These are phyloP conservation scores for Macheiramphus alcinus DNA, from an alignment of 2,113 vertebrate species.

Conservation along the genomic window DNA sequence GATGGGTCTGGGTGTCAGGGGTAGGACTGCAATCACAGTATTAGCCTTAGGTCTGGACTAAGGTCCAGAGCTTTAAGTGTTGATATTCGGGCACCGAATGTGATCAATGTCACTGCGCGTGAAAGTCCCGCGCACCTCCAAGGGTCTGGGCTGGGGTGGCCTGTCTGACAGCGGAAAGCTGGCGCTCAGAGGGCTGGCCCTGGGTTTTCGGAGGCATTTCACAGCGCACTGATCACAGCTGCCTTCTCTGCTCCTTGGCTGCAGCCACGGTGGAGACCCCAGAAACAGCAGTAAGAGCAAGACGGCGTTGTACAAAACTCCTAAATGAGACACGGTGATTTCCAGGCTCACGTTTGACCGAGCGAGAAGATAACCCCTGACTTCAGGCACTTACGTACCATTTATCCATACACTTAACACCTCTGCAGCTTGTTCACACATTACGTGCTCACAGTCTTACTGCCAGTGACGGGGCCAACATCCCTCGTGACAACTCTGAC, in stretches of 20 bases:
- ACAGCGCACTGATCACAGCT: neutral
- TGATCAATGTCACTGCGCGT: neutral
- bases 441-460: neutral
- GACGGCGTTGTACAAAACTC: neutral
- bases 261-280: neutral
- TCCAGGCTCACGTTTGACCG: neutral
- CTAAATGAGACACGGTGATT: accelerated
- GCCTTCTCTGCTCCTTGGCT: neutral
- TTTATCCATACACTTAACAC: neutral
- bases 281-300: neutral
- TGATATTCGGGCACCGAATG: neutral
- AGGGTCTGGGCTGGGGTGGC: neutral
- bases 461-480: accelerated
- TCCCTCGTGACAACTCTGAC: neutral
- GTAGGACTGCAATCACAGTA: neutral
- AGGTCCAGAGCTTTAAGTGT: neutral
- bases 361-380: neutral
- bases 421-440: neutral
- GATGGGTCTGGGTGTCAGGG: neutral
- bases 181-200: neutral
- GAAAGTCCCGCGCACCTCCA: neutral
- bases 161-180: neutral
- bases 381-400: neutral
- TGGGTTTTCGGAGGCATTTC: neutral
- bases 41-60: neutral